Percentiles rank a stretch among this genome's conserved stretches.
Evolutionary conservation across 2,888 invertebrate genomes (phyloP).

Genomic region (Lithodes maja): DNA sequence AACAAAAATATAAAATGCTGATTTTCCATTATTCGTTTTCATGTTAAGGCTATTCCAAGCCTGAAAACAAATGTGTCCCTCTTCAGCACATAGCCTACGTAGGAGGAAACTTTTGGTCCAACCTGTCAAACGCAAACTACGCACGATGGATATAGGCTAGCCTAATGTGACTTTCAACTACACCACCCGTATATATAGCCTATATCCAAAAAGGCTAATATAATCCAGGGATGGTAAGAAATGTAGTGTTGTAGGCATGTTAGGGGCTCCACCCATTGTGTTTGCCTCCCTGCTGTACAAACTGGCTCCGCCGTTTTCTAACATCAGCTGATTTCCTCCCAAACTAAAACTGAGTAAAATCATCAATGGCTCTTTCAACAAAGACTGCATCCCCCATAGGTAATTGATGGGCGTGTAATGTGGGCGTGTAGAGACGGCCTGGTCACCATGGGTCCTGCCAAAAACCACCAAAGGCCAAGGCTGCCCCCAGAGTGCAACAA

Average conservation of each 20-base stretch:
- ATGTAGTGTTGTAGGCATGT: neutral
- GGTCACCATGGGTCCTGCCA: constrained; percentile 36
- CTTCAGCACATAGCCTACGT: too few relatives aligned
- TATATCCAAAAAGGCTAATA: too few relatives aligned
- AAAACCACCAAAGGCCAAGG: constrained; percentile 54
- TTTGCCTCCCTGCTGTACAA: neutral
- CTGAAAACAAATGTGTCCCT: too few relatives aligned
- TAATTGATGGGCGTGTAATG: neutral
- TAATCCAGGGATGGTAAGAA: too few relatives aligned
- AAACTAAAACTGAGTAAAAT: neutral
- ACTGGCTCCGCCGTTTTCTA: constrained; percentile 32
- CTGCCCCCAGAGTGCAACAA: constrained; percentile 40
- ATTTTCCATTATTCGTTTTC: too few relatives aligned
- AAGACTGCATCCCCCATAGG: neutral
- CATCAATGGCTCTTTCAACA: neutral
- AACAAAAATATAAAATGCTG: too few relatives aligned
- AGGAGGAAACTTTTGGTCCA: too few relatives aligned
- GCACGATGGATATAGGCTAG: too few relatives aligned
- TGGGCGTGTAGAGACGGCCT: neutral
- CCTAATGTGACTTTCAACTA: too few relatives aligned
- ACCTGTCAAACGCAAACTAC: too few relatives aligned
- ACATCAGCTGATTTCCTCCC: constrained; percentile 47
- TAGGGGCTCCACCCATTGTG: neutral
- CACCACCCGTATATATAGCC: too few relatives aligned
- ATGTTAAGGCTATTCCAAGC: too few relatives aligned